Conservation (phyloP, 2,113 vertebrate genomes). For the Nothobranchius kuhntae region DNA sequence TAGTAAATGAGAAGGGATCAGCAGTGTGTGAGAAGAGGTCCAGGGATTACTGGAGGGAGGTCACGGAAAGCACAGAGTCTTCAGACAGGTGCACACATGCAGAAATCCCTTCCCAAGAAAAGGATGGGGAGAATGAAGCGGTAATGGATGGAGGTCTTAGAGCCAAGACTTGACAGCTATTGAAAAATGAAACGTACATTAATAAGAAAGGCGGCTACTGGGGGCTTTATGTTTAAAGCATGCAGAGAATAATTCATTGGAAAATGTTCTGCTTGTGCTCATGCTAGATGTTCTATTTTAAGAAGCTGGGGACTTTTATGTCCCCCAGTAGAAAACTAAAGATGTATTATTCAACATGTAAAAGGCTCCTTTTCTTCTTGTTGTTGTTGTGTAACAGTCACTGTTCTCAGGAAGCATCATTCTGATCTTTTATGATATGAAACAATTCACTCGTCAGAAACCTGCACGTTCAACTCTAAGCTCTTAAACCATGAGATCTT, state of each 20-base stretch:
- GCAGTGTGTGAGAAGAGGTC: conserved; percentile 60
- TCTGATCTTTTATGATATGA: neutral
- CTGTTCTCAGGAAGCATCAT: neutral
- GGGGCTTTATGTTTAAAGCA: conserved; percentile 37
- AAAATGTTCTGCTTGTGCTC: conserved; percentile 35
- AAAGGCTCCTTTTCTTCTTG: neutral
- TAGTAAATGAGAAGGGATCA: conserved; percentile 63
- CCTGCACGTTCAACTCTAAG: neutral
- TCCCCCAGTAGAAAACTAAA: conserved; percentile 24
- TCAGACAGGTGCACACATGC: conserved; percentile 37
- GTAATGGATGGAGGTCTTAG: conserved; percentile 33
- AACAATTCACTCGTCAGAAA: neutral
- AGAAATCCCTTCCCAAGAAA: conserved; percentile 44
- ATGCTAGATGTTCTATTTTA: conserved; percentile 57
- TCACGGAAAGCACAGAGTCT: conserved; percentile 36
- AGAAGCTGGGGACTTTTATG: conserved; percentile 42
- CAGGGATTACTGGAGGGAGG: conserved; percentile 65
- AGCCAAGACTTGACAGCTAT: conserved; percentile 36
- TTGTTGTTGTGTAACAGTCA: neutral
- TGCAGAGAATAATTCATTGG: conserved; percentile 12
- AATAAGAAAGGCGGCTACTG: conserved; percentile 4
- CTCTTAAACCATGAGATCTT: too few relatives aligned
- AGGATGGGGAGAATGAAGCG: neutral
- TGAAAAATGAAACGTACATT: conserved; percentile 32
- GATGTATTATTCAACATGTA: conserved; percentile 21